These are phyloP conservation scores for Mastomys natalensis DNA, from an alignment of 2,113 vertebrate species.

Conservation along the genomic window DNA sequence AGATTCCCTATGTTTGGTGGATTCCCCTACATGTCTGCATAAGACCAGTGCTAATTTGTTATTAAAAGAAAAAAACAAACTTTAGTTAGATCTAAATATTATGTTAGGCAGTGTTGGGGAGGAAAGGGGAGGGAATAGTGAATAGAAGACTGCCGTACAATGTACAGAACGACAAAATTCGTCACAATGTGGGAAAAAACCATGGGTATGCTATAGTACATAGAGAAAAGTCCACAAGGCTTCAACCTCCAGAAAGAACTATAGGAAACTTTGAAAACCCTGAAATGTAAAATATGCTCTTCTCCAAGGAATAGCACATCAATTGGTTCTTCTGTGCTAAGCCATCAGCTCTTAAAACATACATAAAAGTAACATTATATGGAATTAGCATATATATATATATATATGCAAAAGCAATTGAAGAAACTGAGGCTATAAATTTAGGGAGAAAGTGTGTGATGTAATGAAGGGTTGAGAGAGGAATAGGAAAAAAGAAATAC, in stretches of 20 bases:
- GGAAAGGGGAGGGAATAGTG: too few relatives aligned
- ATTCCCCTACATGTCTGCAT: neutral
- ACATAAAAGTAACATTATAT: neutral
- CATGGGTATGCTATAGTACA: neutral
- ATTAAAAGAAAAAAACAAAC: neutral
- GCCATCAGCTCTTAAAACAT: too few relatives aligned
- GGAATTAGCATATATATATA: too few relatives aligned
- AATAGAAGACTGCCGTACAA: neutral
- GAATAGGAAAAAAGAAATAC: too few relatives aligned
- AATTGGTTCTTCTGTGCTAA: neutral
- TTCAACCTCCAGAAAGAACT: neutral
- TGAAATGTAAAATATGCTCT: too few relatives aligned
- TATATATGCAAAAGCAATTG: neutral
- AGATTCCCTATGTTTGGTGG: neutral
- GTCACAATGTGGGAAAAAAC: neutral
- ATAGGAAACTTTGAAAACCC: too few relatives aligned
- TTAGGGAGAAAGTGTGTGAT: neutral
- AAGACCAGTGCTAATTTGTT: neutral
- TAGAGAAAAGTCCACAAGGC: too few relatives aligned
- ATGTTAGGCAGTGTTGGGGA: neutral
- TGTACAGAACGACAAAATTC: neutral
- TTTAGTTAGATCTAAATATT: neutral
- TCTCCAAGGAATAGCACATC: neutral
- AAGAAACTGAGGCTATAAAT: neutral
- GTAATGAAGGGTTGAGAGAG: neutral